phyloP scores from a whole-genome alignment of 1,140 invertebrate species.

The Drosophila repleta region DNA sequence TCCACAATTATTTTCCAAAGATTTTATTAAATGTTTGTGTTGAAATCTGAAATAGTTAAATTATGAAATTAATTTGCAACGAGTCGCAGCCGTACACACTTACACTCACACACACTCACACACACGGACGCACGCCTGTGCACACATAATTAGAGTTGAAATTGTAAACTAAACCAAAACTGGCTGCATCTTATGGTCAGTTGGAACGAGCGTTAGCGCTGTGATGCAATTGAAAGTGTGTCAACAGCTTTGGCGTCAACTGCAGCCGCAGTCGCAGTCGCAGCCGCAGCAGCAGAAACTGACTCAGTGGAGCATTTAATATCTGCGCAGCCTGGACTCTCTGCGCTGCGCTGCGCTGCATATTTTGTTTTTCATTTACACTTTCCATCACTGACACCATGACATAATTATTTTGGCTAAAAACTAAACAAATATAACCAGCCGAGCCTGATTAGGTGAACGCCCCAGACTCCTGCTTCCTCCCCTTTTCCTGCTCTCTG shows the following conservation, averaged over 20 bases:
- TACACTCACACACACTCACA: constrained; percentile 27
- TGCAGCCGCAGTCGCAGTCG: constrained; percentile 30
- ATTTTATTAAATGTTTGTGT: constrained; percentile 19
- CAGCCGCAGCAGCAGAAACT: constrained; percentile 21
- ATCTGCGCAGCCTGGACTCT: constrained; percentile 16
- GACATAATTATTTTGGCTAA: constrained; percentile 72
- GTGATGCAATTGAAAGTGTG: constrained; percentile 79
- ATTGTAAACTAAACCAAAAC: constrained; percentile 71
- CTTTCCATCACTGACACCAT: constrained; percentile 80
- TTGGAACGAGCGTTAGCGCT: constrained; percentile 27
- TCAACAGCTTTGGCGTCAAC: constrained; percentile 70
- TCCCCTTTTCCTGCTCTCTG: neutral
- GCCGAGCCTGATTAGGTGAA: constrained; percentile 61
- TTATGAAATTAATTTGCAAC: constrained; percentile 72
- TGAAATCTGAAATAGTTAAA: constrained; percentile 63
- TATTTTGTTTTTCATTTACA: constrained; percentile 79
- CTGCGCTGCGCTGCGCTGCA: constrained; percentile 10
- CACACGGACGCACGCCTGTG: constrained; percentile 21
- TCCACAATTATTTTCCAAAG: neutral
- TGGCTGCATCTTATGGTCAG: constrained; percentile 71
- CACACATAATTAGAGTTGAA: constrained; percentile 66
- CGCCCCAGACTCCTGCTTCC: neutral
- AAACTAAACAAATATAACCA: constrained; percentile 40
- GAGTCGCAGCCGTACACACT: no score
- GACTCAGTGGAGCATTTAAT: constrained; percentile 50